Evolutionary conservation across 2,888 invertebrate species (phyloP).

Genomic region (Andrena flavipes): DNA sequence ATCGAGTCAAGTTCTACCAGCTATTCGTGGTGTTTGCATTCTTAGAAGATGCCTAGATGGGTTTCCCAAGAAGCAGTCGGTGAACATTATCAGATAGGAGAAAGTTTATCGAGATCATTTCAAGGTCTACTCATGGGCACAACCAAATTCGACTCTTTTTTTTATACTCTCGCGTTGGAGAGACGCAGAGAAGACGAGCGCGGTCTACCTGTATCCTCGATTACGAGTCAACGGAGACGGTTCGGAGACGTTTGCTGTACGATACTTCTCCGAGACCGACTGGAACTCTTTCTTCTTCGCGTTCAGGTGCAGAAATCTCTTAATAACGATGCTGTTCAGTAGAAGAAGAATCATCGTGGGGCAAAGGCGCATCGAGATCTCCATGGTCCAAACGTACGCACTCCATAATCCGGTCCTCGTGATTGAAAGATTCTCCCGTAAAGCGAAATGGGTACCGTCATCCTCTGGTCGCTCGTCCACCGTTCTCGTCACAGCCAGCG

Average conservation of each 20-base stretch:
- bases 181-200: not conserved
- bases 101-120: not conserved
- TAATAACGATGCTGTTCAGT: slow-evolving; percentile 60
- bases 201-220: slow-evolving; percentile 60
- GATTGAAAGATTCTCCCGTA: slow-evolving; percentile 54
- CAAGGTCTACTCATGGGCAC: not conserved
- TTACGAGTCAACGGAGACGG: slow-evolving; percentile 56
- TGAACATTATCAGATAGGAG: no score
- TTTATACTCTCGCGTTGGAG: not conserved
- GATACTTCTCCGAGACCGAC: slow-evolving; percentile 58
- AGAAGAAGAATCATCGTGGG: slow-evolving; percentile 57
- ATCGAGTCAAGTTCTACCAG: not conserved
- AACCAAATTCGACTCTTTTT: not conserved
- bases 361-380: slow-evolving; percentile 45
- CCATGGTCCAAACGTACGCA: slow-evolving; percentile 63
- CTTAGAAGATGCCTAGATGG: not conserved
- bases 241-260: slow-evolving; percentile 49
- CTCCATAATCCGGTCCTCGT: slow-evolving; percentile 51
- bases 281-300: slow-evolving; percentile 60
- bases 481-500: slow-evolving; percentile 58
- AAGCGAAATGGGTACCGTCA: slow-evolving; percentile 29
- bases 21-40: not conserved
- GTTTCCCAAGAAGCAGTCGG: not conserved
- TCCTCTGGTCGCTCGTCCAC: slow-evolving; percentile 45
- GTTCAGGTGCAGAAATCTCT: slow-evolving; percentile 60